Evolutionary conservation across 1,140 invertebrate genomes (phyloP), one percentile per base, ranked within the genome.

Genomic region (Cherax quadricarinatus): DNA sequence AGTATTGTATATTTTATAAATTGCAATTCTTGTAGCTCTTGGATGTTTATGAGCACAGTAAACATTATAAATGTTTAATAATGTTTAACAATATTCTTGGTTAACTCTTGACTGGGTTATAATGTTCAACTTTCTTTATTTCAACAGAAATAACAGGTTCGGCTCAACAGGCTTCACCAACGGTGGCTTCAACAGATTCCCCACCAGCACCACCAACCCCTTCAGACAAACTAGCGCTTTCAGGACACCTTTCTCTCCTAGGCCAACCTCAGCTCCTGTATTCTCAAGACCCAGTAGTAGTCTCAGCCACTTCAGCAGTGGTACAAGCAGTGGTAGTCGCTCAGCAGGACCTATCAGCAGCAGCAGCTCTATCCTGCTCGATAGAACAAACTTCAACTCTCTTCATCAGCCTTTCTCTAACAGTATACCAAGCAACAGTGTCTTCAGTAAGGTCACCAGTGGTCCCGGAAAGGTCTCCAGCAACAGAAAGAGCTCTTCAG

Each of bases 101-200:
- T 57, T 57, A 14, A 57, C 53, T 9, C 53, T 7, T 10, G 1
- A 57, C 53, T n/a, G 62, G 2, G 0, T 12, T 66, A 18, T 21
- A 2, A 66, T 66, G 1, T 5, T 18, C 3, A 66, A 16, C 62
- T 70, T 79, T 78, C 30, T 53, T 21, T 4, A 49, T 70, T 83
- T 16, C 41, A 70, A 75, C n/a, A 53, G 60, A 57, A 91, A 91
- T 84, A 91, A 75, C 66, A 51, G 49, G 1, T 73, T 85, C 89
- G 70, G 70, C 51, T 66, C 83, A 5, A 66, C 53, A 66, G 75
- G 73, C 30, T 86, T 66, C 73, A 86, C 41, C 84, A 91, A 82
- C 89, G 82, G 21, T 24, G 81, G 88, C 62, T 84, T 75, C 66
- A 83, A 60, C 57, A 82, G 57, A 4, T 49, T 73, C 86, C 21